Evolutionary conservation across 1,140 invertebrate genomes (phyloP), one percentile per base, ranked within the genome.

Genomic region (Agrypnia vestita): DNA sequence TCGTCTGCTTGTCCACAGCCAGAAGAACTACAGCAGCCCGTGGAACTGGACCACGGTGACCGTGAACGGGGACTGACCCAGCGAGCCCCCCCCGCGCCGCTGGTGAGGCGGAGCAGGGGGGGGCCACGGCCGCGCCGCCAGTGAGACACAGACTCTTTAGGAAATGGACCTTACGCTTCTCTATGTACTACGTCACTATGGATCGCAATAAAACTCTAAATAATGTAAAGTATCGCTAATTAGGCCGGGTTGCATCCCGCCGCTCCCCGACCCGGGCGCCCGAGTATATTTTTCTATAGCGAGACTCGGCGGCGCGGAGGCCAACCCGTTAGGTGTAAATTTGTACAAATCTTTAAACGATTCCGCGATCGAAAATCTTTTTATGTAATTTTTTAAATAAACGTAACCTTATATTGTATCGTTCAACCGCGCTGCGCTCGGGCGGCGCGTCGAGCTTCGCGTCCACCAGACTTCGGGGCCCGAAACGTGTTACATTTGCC

Each of bases 11-110:
- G 72, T 80, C 55, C 69, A 76, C 88, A 89, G 88, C 80, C 88
- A 89, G 85, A 89, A 89, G 82, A 85, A 85, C 83, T 88, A 89
- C 86, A 88, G 84, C 85, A 87, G 87, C 83, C 88, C 88, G 56
- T 89, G 88, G 88, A 88, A 85, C 85, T 89, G 88, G 88, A 89
- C 88, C 80, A 88, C 87, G 75, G 88, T 89, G 85, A 88, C 88
- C 0, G 88, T 88, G 69, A 89, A 88, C 78, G 88, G 88, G 43
- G 88, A 89, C 86, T 89, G 88, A 89, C 88, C 87, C 75, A 75
- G 81, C 85, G 87, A 82, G 86, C 87, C 74, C 87, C 88, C 87
- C 88, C 86, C 85, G 87, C 87, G 86, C 86, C 87, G 73, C 85
- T 86, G 85, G 86, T 87, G 85, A 87, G 86, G 86, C n/a, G 76